phyloP scores from a whole-genome alignment of 2,888 invertebrate species.

The Ormia ochracea region DNA sequence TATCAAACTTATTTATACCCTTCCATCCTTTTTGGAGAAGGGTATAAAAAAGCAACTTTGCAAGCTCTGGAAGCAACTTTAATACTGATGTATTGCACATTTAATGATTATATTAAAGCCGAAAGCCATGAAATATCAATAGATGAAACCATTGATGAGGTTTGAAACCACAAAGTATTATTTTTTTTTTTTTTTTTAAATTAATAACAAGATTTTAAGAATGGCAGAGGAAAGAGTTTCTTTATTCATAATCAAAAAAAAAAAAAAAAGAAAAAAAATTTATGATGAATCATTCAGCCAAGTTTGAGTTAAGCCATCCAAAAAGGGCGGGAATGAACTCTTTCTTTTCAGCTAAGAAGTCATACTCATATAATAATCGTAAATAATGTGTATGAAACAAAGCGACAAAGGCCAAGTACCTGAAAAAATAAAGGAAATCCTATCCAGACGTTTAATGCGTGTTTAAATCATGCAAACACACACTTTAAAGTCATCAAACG shows the following conservation, averaged over 20 bases:
- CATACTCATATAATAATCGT: slow-evolving; percentile 14
- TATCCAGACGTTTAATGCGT: slow-evolving; percentile 46
- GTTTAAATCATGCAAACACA: slow-evolving; percentile 44
- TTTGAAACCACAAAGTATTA: slow-evolving; percentile 29
- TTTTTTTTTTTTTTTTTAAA: neutral
- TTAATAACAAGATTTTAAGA: neutral
- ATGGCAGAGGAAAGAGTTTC: neutral
- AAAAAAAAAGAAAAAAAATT: slow-evolving; percentile 39
- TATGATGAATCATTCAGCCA: slow-evolving; percentile 43
- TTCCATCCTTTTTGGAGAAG: no score
- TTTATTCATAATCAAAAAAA: slow-evolving; percentile 2
- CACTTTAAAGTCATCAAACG: slow-evolving; percentile 43
- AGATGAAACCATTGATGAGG: slow-evolving; percentile 33
- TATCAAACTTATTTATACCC: no score
- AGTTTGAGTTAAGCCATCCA: neutral
- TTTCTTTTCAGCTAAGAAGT: slow-evolving; percentile 34
- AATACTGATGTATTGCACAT: neutral
- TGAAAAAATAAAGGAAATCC: slow-evolving; percentile 19
- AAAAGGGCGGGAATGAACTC: slow-evolving; percentile 17
- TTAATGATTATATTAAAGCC: neutral
- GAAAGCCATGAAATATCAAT: slow-evolving; percentile 39
- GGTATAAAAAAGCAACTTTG: neutral
- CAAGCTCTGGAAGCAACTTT: neutral
- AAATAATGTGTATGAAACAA: slow-evolving; percentile 2
- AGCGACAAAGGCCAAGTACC: slow-evolving; percentile 8